Conservation (phyloP, 2,888 invertebrate genomes). For the Pimpla rufipes region DNA sequence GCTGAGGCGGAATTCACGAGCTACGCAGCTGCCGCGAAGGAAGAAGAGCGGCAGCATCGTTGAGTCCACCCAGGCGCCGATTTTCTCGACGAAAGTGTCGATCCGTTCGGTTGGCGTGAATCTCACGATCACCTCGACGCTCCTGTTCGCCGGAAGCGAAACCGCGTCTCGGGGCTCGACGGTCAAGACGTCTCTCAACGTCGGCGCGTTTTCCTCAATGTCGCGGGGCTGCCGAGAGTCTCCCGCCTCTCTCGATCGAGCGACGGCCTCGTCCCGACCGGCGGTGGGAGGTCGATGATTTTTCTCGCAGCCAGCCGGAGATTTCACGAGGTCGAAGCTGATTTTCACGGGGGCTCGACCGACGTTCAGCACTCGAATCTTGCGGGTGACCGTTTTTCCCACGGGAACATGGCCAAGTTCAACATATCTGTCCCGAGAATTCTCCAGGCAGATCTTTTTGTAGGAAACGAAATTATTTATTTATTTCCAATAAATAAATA, state of each 20-base stretch:
- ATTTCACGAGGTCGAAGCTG: constrained; percentile 86
- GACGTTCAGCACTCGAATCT: constrained; percentile 88
- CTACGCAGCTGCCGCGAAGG: constrained; percentile 86
- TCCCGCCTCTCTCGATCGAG: constrained; percentile 8
- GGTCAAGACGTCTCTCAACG: constrained; percentile 71
- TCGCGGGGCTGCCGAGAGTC: not conserved
- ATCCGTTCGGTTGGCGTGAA: constrained; percentile 82
- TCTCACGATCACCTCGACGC: constrained; percentile 81
- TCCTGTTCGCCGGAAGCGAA: constrained; percentile 80
- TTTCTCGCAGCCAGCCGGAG: too few species aligned
- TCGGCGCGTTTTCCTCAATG: not conserved
- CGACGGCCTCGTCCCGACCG: not conserved
- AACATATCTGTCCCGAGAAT: constrained; percentile 83
- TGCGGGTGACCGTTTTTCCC: constrained; percentile 86
- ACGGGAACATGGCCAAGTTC: constrained; percentile 84
- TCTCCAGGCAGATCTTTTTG: constrained; percentile 80
- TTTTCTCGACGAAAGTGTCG: constrained; percentile 83
- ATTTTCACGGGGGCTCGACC: constrained; percentile 87
- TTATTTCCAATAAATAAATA: too few species aligned
- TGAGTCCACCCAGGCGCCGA: constrained; percentile 86
- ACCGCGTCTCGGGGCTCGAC: constrained; percentile 80
- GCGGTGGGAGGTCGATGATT: not conserved
- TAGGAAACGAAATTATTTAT: not conserved
- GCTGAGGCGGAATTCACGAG: constrained; percentile 86
- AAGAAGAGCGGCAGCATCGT: constrained; percentile 86